A percentile compares a stretch with the other conserved stretches of the same genome.
These are phyloP conservation scores for Pterocles gutturalis DNA, from an alignment of 2,113 vertebrate genomes.

Conservation along the genomic window DNA sequence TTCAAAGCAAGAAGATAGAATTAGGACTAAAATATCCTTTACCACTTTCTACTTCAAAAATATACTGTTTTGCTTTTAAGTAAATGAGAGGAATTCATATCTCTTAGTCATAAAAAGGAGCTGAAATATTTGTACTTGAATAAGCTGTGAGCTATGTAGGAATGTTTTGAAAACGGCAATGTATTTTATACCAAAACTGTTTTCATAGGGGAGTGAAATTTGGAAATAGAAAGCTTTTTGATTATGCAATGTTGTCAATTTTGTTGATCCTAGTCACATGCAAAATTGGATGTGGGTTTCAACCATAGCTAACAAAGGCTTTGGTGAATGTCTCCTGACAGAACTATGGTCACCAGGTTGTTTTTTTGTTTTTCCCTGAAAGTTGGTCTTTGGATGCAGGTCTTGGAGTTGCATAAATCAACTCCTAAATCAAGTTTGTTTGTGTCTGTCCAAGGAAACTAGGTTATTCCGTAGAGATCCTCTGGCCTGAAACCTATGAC, in stretches of 20 bases:
- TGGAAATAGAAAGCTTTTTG: background rate
- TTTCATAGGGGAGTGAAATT: background rate
- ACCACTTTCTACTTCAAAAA: background rate
- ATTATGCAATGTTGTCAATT: background rate
- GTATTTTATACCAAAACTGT: background rate
- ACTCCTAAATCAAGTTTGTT: background rate
- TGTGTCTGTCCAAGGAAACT: background rate
- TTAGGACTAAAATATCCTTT: background rate
- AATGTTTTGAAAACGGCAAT: background rate
- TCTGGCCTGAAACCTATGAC: background rate
- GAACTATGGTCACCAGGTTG: background rate
- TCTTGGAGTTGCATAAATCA: background rate
- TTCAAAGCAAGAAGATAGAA: background rate
- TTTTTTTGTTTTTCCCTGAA: background rate
- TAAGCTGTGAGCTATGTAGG: background rate
- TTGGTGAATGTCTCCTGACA: background rate
- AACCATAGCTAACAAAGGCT: background rate
- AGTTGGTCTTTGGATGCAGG: background rate
- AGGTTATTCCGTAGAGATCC: background rate
- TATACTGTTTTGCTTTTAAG: background rate
- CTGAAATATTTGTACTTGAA: background rate
- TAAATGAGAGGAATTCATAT: background rate
- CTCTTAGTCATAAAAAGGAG: background rate
- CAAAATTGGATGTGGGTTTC: background rate
- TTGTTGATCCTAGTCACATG: background rate